A percentile compares a stretch with the other conserved stretches of the same genome.
Evolutionary conservation across 2,797 vertebrate species (phyloP).

Genomic region (Somateria mollissima): DNA sequence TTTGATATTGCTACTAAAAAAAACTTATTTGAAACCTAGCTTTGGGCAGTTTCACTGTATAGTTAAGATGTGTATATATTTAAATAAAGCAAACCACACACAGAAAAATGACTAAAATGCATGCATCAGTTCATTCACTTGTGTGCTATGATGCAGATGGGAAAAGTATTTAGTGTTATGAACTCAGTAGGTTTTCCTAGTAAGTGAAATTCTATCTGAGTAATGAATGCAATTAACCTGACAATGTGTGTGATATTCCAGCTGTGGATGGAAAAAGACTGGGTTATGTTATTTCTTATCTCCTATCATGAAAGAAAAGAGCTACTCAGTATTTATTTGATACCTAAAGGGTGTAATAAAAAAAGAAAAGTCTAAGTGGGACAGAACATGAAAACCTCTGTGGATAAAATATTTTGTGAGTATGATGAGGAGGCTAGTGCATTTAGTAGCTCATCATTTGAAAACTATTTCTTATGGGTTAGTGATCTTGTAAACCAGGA

Average conservation of each 20-base stretch:
- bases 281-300: background rate
- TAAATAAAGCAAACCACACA: background rate
- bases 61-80: background rate
- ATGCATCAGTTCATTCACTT: background rate
- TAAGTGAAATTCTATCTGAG: slow-evolving; percentile 17
- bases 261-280: background rate
- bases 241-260: background rate
- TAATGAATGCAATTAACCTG: slow-evolving; percentile 23
- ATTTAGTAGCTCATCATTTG: slow-evolving; percentile 55
- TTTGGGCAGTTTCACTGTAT: background rate
- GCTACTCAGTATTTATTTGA: background rate
- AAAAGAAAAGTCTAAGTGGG: background rate
- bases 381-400: background rate
- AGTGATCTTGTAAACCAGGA: slow-evolving; percentile 64
- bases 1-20: background rate
- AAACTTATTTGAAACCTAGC: background rate
- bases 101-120: background rate
- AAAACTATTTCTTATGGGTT: slow-evolving; percentile 53
- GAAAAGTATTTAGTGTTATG: background rate
- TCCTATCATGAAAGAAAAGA: background rate
- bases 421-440: slow-evolving; percentile 34
- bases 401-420: background rate
- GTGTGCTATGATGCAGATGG: background rate
- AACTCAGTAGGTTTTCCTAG: background rate
- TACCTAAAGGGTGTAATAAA: background rate